These are phyloP conservation scores for Apomyelois bistriatella DNA, from an alignment of 2,888 invertebrate species.

Conservation along the genomic window DNA sequence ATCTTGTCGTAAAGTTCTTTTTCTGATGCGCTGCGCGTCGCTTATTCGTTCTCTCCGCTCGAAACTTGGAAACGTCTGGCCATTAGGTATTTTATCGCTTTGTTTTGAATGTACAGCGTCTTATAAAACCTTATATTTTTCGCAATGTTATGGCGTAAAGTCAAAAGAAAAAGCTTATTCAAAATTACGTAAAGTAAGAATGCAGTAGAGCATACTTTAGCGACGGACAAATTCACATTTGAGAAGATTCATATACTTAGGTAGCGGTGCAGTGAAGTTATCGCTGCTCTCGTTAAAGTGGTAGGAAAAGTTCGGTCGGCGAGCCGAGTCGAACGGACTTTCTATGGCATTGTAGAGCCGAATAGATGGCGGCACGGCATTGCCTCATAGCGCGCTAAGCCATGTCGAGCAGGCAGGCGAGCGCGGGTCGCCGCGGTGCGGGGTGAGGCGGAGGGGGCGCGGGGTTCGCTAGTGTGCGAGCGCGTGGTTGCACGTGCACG, in stretches of 20 bases:
- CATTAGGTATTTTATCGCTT: slow-evolving; percentile 78
- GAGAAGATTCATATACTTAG: slow-evolving; percentile 33
- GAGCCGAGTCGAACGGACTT: slow-evolving; percentile 74
- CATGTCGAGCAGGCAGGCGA: slow-evolving; percentile 56
- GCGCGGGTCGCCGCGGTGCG: slow-evolving; percentile 36
- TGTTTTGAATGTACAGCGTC: slow-evolving; percentile 66
- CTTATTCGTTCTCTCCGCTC: slow-evolving; percentile 71
- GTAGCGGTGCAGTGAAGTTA: slow-evolving; percentile 43
- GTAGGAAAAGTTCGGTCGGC: slow-evolving; percentile 74
- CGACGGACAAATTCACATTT: slow-evolving; percentile 34
- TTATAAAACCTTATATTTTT: slow-evolving; percentile 66
- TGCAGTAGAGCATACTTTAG: slow-evolving; percentile 27
- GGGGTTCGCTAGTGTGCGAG: slow-evolving; percentile 27
- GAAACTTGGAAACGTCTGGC: slow-evolving; percentile 76
- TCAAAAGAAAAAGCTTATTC: slow-evolving; percentile 68
- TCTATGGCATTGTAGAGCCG: slow-evolving; percentile 78
- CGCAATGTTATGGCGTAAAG: slow-evolving; percentile 46
- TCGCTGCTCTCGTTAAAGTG: slow-evolving; percentile 56
- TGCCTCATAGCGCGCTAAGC: slow-evolving; percentile 71
- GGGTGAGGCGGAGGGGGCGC: slow-evolving; percentile 32
- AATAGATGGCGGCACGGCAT: slow-evolving; percentile 71
- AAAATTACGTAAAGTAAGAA: slow-evolving; percentile 62
- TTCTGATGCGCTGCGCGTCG: slow-evolving; percentile 78
- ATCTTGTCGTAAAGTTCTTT: slow-evolving; percentile 81
- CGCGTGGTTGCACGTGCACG: slow-evolving; percentile 48